Percentiles rank a stretch among this genome's conserved stretches.
phyloP scores from a whole-genome alignment of 2,113 vertebrate genomes.

The Climacteris rufus region DNA sequence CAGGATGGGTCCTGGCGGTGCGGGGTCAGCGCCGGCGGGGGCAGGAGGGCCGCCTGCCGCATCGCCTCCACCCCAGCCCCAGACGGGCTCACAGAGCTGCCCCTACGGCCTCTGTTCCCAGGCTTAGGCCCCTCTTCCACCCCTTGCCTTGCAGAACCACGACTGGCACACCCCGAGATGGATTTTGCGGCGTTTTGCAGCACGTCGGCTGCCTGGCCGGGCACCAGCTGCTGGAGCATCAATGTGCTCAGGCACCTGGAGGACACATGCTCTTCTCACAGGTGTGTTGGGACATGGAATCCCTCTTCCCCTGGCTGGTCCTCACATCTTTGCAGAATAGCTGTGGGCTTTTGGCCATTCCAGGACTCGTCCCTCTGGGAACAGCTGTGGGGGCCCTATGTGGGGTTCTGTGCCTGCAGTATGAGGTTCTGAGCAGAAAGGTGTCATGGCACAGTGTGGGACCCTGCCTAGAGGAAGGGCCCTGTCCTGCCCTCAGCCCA shows the following conservation, averaged over 20 bases:
- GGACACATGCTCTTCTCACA: neutral
- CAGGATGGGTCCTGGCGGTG: neutral
- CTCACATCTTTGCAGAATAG: neutral
- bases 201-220: neutral
- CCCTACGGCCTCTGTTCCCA: neutral
- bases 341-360: neutral
- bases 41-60: neutral
- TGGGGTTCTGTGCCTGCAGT: neutral
- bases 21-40: neutral
- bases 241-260: neutral
- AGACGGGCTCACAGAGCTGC: neutral
- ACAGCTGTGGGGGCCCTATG: neutral
- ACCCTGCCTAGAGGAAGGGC: neutral
- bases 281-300: neutral
- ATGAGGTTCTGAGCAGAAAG: neutral
- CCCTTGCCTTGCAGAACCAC: neutral
- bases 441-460: accelerated
- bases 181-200: neutral
- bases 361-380: neutral
- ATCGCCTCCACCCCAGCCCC: accelerated
- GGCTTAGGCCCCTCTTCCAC: neutral
- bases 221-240: neutral
- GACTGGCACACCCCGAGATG: neutral
- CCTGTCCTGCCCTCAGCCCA: neutral
- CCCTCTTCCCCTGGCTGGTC: neutral